Conservation (phyloP, 2,113 vertebrate species). For the Triplophysa siluroides region DNA sequence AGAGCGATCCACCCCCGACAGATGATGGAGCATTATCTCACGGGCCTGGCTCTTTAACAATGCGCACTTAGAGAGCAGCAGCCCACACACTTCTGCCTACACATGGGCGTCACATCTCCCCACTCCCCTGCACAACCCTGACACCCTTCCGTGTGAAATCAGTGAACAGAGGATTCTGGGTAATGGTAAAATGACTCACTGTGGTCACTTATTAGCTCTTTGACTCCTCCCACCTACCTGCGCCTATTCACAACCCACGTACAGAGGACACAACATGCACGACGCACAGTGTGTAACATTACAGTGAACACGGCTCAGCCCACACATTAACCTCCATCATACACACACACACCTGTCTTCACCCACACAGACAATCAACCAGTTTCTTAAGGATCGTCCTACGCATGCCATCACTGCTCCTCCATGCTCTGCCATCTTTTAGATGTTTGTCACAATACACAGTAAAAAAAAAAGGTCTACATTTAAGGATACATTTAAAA, state of each 20-base stretch:
- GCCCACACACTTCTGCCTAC: slow-evolving; percentile 38
- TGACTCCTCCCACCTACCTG: slow-evolving; percentile 40
- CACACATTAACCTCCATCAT: slow-evolving; percentile 14
- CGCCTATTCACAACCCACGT: slow-evolving; percentile 32
- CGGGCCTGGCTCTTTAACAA: slow-evolving; percentile 33
- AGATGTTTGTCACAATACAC: slow-evolving; percentile 29
- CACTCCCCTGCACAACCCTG: neutral
- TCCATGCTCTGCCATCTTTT: slow-evolving; percentile 33
- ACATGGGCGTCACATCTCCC: slow-evolving; percentile 15
- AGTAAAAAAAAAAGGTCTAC: neutral
- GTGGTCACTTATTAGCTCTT: slow-evolving; percentile 44
- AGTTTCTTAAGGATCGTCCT: slow-evolving; percentile 34
- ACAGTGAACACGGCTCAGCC: slow-evolving; percentile 28
- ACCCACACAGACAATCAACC: slow-evolving; percentile 47
- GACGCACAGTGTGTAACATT: slow-evolving; percentile 20
- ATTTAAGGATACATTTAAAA: too few relatives aligned
- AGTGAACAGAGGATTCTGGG: slow-evolving; percentile 7
- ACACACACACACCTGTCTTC: slow-evolving; percentile 42
- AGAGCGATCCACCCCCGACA: slow-evolving; percentile 42
- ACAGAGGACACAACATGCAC: slow-evolving; percentile 16
- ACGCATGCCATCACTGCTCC: slow-evolving; percentile 36
- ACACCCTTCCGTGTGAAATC: slow-evolving; percentile 17
- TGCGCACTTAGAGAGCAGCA: slow-evolving; percentile 31
- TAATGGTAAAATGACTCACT: slow-evolving; percentile 52
- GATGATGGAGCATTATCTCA: slow-evolving; percentile 13